Evolutionary conservation across 2,113 vertebrate genomes (phyloP).

Genomic region (Aldabrachelys gigantea): DNA sequence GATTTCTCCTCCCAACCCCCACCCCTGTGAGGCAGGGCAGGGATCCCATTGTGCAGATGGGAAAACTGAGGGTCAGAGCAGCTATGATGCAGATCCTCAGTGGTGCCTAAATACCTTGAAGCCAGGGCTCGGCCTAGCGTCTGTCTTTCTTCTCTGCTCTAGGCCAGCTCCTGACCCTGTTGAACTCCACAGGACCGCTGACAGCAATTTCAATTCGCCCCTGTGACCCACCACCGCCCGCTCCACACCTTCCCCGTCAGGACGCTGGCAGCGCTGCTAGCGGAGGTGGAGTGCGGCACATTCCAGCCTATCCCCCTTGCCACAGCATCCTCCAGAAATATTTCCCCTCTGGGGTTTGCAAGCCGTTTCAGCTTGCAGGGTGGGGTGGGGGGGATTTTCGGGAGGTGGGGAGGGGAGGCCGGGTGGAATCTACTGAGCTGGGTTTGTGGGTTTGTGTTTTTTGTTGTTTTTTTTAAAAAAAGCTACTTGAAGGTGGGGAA

Average conservation of each 20-base stretch:
- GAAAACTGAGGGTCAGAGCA: not conserved
- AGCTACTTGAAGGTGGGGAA: not conserved
- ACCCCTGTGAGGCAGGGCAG: not conserved
- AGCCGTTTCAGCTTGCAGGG: slow-evolving; percentile 68
- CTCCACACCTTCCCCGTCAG: not conserved
- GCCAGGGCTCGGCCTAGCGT: slow-evolving; percentile 51
- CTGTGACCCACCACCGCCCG: not conserved
- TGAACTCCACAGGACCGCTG: not conserved
- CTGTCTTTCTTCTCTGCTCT: not conserved
- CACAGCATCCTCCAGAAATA: not conserved
- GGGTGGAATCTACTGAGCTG: not conserved
- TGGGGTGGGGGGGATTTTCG: not conserved
- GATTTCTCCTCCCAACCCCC: not conserved
- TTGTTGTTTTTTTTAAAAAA: not conserved
- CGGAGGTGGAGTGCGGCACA: slow-evolving; percentile 61
- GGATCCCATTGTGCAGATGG: not conserved
- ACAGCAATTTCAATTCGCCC: not conserved
- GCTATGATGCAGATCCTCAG: not conserved
- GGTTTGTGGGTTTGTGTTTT: not conserved
- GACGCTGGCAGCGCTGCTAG: not conserved
- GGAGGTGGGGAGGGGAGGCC: not conserved
- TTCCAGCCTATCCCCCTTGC: not conserved
- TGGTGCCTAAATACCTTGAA: not conserved
- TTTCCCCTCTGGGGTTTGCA: not conserved
- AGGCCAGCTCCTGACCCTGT: not conserved